Conservation (phyloP, 2,113 vertebrate species). For the Cyrtonyx montezumae region DNA sequence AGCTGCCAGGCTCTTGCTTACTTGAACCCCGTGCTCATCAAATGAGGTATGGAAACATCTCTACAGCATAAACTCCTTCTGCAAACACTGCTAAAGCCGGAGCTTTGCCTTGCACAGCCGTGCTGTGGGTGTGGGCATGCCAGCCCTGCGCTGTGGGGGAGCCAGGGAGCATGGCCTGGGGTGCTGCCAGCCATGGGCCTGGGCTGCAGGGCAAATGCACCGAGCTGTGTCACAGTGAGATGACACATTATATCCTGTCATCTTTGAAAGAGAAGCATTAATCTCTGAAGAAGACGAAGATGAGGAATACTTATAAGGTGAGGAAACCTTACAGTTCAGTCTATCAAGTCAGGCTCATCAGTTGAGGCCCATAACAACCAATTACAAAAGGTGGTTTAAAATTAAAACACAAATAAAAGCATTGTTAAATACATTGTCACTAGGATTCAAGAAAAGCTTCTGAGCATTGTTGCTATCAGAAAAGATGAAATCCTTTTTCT, state of each 20-base stretch:
- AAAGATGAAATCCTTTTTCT: background rate
- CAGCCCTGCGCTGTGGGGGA: background rate
- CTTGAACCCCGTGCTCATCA: background rate
- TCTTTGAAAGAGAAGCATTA: background rate
- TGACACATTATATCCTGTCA: background rate
- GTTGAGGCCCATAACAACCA: background rate
- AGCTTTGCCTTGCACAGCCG: background rate
- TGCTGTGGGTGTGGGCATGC: background rate
- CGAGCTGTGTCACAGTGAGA: background rate
- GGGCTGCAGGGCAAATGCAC: background rate
- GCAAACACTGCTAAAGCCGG: background rate
- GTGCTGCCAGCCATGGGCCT: background rate
- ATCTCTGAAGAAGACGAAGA: background rate
- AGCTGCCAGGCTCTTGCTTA: background rate
- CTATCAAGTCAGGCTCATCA: background rate
- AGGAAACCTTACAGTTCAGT: background rate
- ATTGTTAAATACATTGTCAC: background rate
- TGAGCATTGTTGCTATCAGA: background rate
- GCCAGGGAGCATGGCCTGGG: background rate
- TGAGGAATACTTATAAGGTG: background rate
- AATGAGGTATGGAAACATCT: background rate
- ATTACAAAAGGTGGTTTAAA: background rate
- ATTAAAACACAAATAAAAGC: background rate
- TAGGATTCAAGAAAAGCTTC: background rate
- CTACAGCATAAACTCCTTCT: background rate